These are phyloP conservation scores for Nomada fucata DNA, from an alignment of 2,888 invertebrate genomes.

Conservation along the genomic window DNA sequence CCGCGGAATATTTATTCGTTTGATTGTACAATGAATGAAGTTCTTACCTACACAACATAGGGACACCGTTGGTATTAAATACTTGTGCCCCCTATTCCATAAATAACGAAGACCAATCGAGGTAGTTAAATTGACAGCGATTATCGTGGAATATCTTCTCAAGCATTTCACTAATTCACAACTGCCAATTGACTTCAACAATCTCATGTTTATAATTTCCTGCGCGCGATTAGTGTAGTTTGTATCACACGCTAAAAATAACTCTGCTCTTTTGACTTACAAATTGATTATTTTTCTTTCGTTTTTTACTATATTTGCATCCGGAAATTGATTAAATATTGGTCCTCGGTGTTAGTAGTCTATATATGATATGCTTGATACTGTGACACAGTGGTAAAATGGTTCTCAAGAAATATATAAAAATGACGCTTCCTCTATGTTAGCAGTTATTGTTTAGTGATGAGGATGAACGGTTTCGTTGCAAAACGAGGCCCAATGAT, in stretches of 20 bases:
- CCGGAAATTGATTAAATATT: not conserved
- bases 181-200: constrained; percentile 11
- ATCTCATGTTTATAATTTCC: constrained; percentile 16
- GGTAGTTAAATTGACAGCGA: constrained; percentile 48
- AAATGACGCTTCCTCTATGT: not conserved
- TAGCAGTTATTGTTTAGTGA: not conserved
- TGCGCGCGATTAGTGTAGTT: not conserved
- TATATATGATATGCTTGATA: not conserved
- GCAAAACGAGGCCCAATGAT: not conserved
- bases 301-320: not conserved
- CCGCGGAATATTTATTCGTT: not conserved
- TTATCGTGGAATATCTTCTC: constrained; percentile 22
- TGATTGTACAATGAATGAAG: not conserved
- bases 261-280: not conserved
- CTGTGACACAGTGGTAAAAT: not conserved
- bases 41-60: constrained; percentile 69
- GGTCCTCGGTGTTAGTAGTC: not conserved
- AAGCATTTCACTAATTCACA: constrained; percentile 7
- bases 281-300: not conserved
- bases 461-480: not conserved
- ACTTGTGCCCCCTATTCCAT: constrained; percentile 54
- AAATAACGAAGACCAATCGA: constrained; percentile 55
- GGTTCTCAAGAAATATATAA: no score
- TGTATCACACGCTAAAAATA: not conserved
- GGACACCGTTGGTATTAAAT: constrained; percentile 43